Evolutionary conservation across 2,113 vertebrate species (phyloP).

Genomic region (Narcine bancroftii): DNA sequence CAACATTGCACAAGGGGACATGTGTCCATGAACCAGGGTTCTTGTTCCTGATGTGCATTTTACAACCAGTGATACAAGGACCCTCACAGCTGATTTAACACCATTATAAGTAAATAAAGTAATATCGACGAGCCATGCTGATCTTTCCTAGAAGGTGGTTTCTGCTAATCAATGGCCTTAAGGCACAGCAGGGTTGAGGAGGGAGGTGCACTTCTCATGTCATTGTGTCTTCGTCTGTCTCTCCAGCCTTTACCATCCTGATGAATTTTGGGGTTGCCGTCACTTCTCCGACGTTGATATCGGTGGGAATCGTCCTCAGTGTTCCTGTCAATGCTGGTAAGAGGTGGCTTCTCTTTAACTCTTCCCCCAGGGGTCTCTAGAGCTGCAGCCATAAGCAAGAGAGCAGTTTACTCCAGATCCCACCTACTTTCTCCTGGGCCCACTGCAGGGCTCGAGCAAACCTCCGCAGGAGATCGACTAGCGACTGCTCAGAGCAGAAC

Average conservation of each 20-base stretch:
- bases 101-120: too few relatives aligned
- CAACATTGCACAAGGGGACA: too few relatives aligned
- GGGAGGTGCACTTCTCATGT: not conserved
- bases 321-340: slow-evolving; percentile 93
- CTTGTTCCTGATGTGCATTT: too few relatives aligned
- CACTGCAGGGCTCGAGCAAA: not conserved
- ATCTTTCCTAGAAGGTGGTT: too few relatives aligned
- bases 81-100: too few relatives aligned
- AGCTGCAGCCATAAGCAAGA: not conserved
- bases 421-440: not conserved
- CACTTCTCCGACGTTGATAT: slow-evolving; percentile 88
- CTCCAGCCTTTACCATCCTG: slow-evolving; percentile 87
- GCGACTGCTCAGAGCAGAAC: not conserved
- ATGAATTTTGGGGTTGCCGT: slow-evolving; percentile 92
- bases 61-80: too few relatives aligned
- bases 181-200: not conserved
- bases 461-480: not conserved
- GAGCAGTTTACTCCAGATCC: not conserved
- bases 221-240: slow-evolving; percentile 41
- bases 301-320: slow-evolving; percentile 86
- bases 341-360: slow-evolving; percentile 39
- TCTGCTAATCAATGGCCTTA: not conserved
- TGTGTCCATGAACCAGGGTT: too few relatives aligned
- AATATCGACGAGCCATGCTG: too few relatives aligned
- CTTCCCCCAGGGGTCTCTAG: not conserved